These are phyloP conservation scores for Xanthorhoe spadicearia DNA, from an alignment of 2,888 invertebrate species.

Conservation along the genomic window DNA sequence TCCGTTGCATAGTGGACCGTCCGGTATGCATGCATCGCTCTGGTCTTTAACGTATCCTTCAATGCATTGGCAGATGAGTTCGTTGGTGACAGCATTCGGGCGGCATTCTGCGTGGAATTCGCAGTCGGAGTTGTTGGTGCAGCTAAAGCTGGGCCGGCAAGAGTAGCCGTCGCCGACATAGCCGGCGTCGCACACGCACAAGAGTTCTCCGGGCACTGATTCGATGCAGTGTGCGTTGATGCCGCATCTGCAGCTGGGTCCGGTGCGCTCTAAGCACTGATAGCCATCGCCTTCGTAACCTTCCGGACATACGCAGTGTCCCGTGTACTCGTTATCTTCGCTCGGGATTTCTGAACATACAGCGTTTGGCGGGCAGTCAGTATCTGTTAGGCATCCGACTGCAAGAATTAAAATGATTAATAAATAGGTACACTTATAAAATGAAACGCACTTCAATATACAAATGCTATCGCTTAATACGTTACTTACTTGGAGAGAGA, in stretches of 20 bases:
- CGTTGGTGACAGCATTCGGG: slow-evolving; percentile 82
- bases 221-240: slow-evolving; percentile 90
- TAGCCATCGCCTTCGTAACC: slow-evolving; percentile 94
- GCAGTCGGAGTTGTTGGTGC: slow-evolving; percentile 87
- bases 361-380: slow-evolving; percentile 93
- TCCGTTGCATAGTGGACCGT: slow-evolving; percentile 85
- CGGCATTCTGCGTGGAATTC: slow-evolving; percentile 89
- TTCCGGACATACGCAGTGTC: slow-evolving; percentile 90
- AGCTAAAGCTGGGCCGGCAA: slow-evolving; percentile 89
- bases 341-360: slow-evolving; percentile 87
- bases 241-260: slow-evolving; percentile 86
- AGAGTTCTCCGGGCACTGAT: slow-evolving; percentile 87
- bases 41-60: slow-evolving; percentile 89
- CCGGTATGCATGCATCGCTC: slow-evolving; percentile 86
- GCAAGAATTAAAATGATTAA: slow-evolving; percentile 53
- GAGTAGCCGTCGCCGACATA: slow-evolving; percentile 92
- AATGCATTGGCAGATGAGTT: slow-evolving; percentile 91
- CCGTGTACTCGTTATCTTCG: slow-evolving; percentile 61
- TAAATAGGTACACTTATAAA: background rate
- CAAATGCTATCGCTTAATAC: background rate
- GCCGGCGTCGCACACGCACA: slow-evolving; percentile 92
- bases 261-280: slow-evolving; percentile 85
- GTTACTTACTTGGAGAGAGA: slow-evolving; percentile 62
- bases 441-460: background rate
- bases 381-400: slow-evolving; percentile 90